Percentiles rank a stretch among this genome's conserved stretches.
phyloP scores from a whole-genome alignment of 2,888 invertebrate genomes.

The Ophion ellenae region DNA sequence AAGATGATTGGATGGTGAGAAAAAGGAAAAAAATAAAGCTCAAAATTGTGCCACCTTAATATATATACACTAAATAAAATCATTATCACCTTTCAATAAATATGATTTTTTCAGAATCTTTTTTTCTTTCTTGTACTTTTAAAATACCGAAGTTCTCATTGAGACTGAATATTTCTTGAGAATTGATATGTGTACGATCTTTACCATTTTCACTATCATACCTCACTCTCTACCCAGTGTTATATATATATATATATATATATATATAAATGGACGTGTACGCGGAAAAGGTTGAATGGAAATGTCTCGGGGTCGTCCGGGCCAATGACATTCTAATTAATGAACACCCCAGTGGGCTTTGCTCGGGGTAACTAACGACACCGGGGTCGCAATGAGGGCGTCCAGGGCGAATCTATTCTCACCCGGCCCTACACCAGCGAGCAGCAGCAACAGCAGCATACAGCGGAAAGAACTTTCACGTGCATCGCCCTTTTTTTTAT shows the following conservation, averaged over 20 bases:
- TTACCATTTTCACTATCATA: constrained; percentile 38
- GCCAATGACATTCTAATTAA: constrained; percentile 65
- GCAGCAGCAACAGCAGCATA: constrained; percentile 21
- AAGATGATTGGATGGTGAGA: too few relatives aligned
- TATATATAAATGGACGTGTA: neutral
- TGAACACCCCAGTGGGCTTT: constrained; percentile 47
- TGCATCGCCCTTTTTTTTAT: constrained; percentile 46
- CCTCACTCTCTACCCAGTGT: constrained; percentile 21
- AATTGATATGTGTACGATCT: neutral
- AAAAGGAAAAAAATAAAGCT: too few relatives aligned
- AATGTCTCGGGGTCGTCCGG: constrained; percentile 58
- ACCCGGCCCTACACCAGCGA: constrained; percentile 10
- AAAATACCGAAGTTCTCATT: too few relatives aligned
- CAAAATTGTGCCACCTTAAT: too few relatives aligned
- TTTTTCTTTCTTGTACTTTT: too few relatives aligned
- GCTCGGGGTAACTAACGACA: constrained; percentile 52
- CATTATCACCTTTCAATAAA: too few relatives aligned
- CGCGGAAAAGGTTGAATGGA: constrained; percentile 55
- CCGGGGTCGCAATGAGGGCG: constrained; percentile 42
- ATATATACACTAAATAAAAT: too few relatives aligned
- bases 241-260: neutral
- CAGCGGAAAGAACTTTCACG: constrained; percentile 25
- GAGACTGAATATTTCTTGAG: neutral
- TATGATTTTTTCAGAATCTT: too few relatives aligned
- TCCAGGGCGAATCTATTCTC: constrained; percentile 55